Conservation (phyloP, 2,888 invertebrate genomes). For the Andrena fulva region DNA sequence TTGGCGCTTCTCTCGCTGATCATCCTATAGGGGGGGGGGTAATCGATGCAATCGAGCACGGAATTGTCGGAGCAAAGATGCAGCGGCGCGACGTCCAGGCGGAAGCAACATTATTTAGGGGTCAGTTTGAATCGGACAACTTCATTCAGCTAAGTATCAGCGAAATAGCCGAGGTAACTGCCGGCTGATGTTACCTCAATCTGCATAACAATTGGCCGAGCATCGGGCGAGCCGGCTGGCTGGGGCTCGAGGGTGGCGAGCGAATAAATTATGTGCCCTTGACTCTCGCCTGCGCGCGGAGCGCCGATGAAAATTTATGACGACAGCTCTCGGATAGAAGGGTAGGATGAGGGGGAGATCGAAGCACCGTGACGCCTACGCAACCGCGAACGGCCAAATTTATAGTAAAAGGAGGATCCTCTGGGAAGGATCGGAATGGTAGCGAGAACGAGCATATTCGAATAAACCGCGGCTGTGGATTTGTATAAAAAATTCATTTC, state of each 20-base stretch:
- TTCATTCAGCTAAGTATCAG: conserved; percentile 61
- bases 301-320: conserved; percentile 58
- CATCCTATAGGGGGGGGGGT: too few relatives aligned
- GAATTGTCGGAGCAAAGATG: background rate
- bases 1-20: background rate
- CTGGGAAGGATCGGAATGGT: background rate
- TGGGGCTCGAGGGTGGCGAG: conserved; percentile 21
- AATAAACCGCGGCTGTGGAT: background rate
- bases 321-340: conserved; percentile 38
- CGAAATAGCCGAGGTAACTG: conserved; percentile 65
- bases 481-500: conserved; percentile 44
- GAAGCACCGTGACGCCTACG: conserved; percentile 12
- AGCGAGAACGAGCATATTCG: conserved; percentile 5
- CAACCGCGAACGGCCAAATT: conserved; percentile 3
- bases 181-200: conserved; percentile 72
- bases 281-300: conserved; percentile 46
- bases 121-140: conserved; percentile 58
- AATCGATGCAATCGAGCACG: background rate
- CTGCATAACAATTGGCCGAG: conserved; percentile 74
- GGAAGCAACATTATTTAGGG: conserved; percentile 61
- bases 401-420: conserved; percentile 4
- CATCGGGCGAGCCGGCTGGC: conserved; percentile 12
- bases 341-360: conserved; percentile 13
- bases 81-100: background rate
- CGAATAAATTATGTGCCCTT: conserved; percentile 66